Conservation (phyloP, 2,888 invertebrate genomes). For the Platerodrilus igneus region DNA sequence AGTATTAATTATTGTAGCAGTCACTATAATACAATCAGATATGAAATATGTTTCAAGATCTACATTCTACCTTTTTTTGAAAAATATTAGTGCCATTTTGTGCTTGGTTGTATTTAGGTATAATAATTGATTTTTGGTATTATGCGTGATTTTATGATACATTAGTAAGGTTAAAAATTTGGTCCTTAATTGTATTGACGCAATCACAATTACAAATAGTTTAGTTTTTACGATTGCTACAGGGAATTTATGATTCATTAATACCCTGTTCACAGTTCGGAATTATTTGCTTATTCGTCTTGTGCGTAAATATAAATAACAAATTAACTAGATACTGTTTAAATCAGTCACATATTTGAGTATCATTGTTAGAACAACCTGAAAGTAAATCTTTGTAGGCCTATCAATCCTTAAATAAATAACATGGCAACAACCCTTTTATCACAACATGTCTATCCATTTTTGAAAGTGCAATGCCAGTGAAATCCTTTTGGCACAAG, state of each 20-base stretch:
- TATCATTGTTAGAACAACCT: conserved; percentile 4
- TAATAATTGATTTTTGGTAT: not conserved
- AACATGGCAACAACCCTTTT: conserved; percentile 28
- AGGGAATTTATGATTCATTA: conserved; percentile 19
- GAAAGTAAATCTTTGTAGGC: conserved; percentile 16
- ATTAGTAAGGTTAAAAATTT: conserved; percentile 16
- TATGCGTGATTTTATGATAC: conserved; percentile 9
- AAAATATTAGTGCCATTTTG: conserved; percentile 14
- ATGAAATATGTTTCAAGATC: conserved; percentile 9
- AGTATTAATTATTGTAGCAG: conserved; percentile 14
- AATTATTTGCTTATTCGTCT: conserved; percentile 21
- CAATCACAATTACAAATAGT: conserved; percentile 13
- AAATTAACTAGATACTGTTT: conserved; percentile 15
- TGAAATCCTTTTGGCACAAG: conserved; percentile 26
- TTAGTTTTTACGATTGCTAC: conserved; percentile 15
- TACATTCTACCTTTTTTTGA: conserved; percentile 5
- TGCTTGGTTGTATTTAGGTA: too few species aligned
- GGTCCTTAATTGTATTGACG: conserved; percentile 18
- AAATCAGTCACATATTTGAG: conserved; percentile 15
- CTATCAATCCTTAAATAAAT: conserved; percentile 18
- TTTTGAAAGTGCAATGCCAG: too few species aligned
- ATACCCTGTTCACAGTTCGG: conserved; percentile 22
- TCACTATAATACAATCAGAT: conserved; percentile 12
- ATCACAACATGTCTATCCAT: conserved; percentile 27
- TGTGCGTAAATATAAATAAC: conserved; percentile 21